Evolutionary conservation across 1,140 invertebrate genomes (phyloP), one percentile per base, ranked within the genome.

Genomic region (Diuraphis noxia): DNA sequence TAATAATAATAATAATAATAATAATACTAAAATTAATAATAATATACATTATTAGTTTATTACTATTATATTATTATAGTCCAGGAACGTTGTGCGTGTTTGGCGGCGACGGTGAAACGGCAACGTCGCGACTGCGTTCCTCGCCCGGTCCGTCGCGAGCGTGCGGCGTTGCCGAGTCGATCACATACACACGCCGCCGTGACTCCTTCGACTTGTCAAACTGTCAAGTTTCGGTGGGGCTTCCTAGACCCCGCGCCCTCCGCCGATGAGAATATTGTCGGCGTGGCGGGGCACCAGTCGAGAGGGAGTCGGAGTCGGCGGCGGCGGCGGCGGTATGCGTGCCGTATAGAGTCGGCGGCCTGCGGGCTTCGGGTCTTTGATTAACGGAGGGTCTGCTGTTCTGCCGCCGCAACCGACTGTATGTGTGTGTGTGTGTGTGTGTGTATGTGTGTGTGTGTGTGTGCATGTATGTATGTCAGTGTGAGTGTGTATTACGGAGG

Each of bases 141-240:
- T 52, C 17, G 30, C 49, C 52, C 91, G 82, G 77, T 38, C 85
- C 82, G 84, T 34, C 46, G 36, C 21, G 79, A 91, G 49, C 30
- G 91, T 9, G 82, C 91, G 49, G 6, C 82, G 81, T 85, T 87
- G 91, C 91, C 91, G 91, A 13, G n/a, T 52, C 77, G 21, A 34
- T n/a, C 88, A 49, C 88, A 43, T 40, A 46, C 43, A 79, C 63
- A 89, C 90, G 91, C 49, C 82, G 49, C 81, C 81, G n/a, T 52
- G 84, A 63, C 49, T 92, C 91, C 81, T 86, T 77, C 82, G 81
- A 92, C 84, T 92, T 92, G 81, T 92, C 91, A 92, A 87, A 87
- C 84, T 86, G 91, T 87, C 89, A 91, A 91, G 84, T 92, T 77
- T 87, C 84, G 81, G 91, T 77, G 81, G 91, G 81, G 46, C 81